Evolutionary conservation across 2,797 vertebrate species (phyloP).

Genomic region (Microctenopoma stevenorrisi): DNA sequence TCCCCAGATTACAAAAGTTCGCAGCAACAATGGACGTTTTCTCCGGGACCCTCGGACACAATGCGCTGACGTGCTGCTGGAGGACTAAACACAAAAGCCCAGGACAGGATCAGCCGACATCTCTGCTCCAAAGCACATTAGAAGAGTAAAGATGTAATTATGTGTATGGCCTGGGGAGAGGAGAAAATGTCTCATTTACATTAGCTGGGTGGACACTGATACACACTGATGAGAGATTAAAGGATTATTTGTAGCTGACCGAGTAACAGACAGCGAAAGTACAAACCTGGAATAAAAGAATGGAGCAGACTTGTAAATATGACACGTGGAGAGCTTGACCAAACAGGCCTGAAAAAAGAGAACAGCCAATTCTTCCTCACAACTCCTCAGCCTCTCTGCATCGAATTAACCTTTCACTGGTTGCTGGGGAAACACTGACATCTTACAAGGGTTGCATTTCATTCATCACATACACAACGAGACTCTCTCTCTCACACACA

Average conservation of each 20-base stretch:
- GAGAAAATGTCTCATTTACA: constrained; percentile 21
- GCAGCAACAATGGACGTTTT: constrained; percentile 80
- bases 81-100: constrained; percentile 26
- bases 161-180: background rate
- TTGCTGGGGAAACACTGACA: constrained; percentile 56
- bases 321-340: background rate
- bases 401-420: constrained; percentile 51
- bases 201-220: constrained; percentile 24
- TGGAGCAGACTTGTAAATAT: background rate
- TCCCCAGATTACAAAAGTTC: constrained; percentile 81
- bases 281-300: too few relatives aligned
- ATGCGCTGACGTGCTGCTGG: constrained; percentile 48
- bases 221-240: constrained; percentile 51
- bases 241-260: constrained; percentile 42
- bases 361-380: constrained; percentile 22
- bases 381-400: constrained; percentile 35
- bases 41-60: constrained; percentile 71
- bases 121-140: too few relatives aligned
- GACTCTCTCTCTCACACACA: background rate
- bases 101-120: background rate
- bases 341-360: background rate
- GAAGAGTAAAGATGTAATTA: too few relatives aligned
- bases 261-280: background rate
- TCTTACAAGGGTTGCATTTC: background rate
- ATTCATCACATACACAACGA: background rate